A percentile compares a stretch with the other conserved stretches of the same genome.
Conservation (phyloP, 1,140 invertebrate genomes). For the Dreissena rostriformis region DNA sequence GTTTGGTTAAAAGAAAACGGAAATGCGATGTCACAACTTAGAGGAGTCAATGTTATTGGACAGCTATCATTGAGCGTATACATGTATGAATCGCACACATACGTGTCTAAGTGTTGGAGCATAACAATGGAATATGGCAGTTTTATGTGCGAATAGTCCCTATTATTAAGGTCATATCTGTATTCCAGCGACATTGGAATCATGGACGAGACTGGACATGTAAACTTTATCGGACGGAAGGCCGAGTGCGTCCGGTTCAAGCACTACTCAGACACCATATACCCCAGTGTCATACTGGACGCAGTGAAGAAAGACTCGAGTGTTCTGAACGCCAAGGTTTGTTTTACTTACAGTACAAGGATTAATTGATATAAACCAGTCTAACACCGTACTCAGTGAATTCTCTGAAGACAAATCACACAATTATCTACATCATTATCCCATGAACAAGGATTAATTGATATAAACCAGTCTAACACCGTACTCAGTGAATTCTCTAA, state of each 20-base stretch:
- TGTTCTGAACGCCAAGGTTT: constrained; percentile 18
- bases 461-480: no score
- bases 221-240: constrained; percentile 27
- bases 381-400: not conserved
- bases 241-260: constrained; percentile 28
- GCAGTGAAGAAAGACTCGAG: not conserved
- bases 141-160: no score
- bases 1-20: no score
- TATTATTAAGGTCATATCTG: not conserved
- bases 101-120: no score
- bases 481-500: no score
- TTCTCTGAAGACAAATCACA: not conserved
- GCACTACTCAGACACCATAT: constrained; percentile 15
- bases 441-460: not conserved
- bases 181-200: constrained; percentile 35
- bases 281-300: constrained; percentile 13
- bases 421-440: no score
- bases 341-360: not conserved
- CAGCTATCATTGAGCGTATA: no score
- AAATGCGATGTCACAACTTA: no score
- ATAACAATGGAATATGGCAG: no score
- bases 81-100: no score
- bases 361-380: not conserved
- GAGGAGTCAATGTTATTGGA: no score
- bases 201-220: constrained; percentile 41